Base-by-base conservation (phyloP, 2,888 invertebrate genomes). In the Xylota sylvarum region DNA sequence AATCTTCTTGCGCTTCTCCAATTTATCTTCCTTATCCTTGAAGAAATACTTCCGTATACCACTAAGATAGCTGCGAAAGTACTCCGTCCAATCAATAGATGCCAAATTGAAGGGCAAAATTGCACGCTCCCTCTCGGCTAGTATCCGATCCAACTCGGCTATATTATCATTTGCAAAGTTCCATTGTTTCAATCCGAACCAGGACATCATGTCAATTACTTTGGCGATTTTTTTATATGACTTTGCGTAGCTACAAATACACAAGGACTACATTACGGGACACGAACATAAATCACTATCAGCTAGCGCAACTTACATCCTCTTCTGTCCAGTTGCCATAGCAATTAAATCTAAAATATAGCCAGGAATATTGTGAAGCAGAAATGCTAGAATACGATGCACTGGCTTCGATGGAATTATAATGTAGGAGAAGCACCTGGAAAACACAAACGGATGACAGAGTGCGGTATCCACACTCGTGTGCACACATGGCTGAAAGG, bases 41-140 rank as follows among this genome's bases (percentile, higher is more conserved):
- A 96, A 93, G 88, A 96, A 92, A 91, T 95, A 96, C 82, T 93
- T 92, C 88, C 96, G 94, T 73, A 96, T 94, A 48, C 97, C 96
- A 89, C 94, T 93, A 58, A 95, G 93, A 91, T 96, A 96, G 74
- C 93, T 94, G 86, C 93, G 93, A 89, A 96, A 94, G 91, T 95
- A 96, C 64, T 93, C 91, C 56, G 93, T 91, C 96, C 96, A 97
- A 90, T 95, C 93, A 82, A 96, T 94, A 67, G 94, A 93, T 37
- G 92, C 93, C 81, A 96, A 94, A 90, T 94, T 94, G 90, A 96
- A 95, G 89, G 92, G 91, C 83, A 93, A 89, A 87, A 90, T 84
- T 69, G 89, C 87, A 32, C 90, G 90, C 27, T 89, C 89, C 80
- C 90, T 90, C 37, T 76, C 88, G 4, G 89, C 88, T 80, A 93